Evolutionary conservation across 2,888 invertebrate species (phyloP).

Genomic region (Nasonia oneida): DNA sequence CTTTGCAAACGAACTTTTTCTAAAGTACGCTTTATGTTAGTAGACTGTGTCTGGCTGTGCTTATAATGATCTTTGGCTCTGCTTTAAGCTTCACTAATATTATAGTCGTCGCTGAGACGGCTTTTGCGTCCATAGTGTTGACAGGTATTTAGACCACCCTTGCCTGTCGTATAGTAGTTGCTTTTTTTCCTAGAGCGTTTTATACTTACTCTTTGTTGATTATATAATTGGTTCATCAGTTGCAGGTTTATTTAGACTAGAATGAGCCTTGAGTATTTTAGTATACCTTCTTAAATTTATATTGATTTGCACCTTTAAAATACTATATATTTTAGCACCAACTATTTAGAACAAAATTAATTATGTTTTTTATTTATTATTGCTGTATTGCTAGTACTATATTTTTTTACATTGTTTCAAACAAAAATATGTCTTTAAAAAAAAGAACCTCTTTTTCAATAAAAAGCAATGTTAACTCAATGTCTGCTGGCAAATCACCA

Average conservation of each 20-base stretch:
- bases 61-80: constrained; percentile 16
- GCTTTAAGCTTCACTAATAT: constrained; percentile 9
- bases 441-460: neutral
- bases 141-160: neutral
- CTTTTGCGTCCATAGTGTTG: constrained; percentile 15
- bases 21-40: neutral
- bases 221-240: neutral
- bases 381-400: neutral
- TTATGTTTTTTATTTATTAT: neutral
- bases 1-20: neutral
- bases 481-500: neutral
- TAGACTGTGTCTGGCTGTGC: constrained; percentile 3
- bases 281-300: neutral
- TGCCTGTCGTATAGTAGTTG: neutral
- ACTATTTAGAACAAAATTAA: neutral
- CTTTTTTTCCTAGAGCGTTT: neutral
- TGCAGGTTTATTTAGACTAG: neutral
- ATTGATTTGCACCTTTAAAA: neutral
- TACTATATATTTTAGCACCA: too few relatives aligned
- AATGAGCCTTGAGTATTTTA: neutral
- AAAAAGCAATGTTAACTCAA: neutral
- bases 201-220: neutral
- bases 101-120: neutral
- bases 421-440: constrained; percentile 1
- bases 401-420: neutral